These are phyloP conservation scores for Ferrisia virgata DNA, from an alignment of 2,888 invertebrate genomes.

Conservation along the genomic window DNA sequence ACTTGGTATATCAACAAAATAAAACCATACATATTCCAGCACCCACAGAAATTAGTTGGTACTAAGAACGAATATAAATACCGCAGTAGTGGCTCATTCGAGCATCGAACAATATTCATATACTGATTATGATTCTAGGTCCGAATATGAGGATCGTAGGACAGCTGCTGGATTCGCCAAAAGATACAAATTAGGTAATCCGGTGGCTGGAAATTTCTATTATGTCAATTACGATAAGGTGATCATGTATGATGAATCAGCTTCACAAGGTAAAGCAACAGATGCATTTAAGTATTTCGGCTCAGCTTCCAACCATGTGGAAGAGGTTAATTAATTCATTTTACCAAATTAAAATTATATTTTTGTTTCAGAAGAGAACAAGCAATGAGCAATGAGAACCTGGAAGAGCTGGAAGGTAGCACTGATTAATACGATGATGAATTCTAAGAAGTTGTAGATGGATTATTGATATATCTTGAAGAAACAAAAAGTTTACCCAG, in stretches of 20 bases:
- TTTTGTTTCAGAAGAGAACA: too few species aligned
- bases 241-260: too few species aligned
- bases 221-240: constrained; percentile 82
- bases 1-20: not conserved
- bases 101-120: too few species aligned
- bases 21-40: not conserved
- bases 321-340: too few species aligned
- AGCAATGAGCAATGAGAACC: too few species aligned
- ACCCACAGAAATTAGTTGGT: not conserved
- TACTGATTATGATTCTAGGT: not conserved
- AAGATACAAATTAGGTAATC: constrained; percentile 75
- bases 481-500: too few species aligned
- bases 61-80: not conserved
- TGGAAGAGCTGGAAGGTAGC: too few species aligned
- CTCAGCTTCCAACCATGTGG: not conserved
- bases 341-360: too few species aligned
- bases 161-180: constrained; percentile 72
- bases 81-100: not conserved
- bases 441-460: too few species aligned
- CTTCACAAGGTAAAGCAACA: not conserved
- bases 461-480: too few species aligned
- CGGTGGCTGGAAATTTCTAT: constrained; percentile 85
- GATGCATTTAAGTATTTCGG: not conserved
- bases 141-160: constrained; percentile 55
- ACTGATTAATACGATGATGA: too few species aligned